Evolutionary conservation across 2,888 invertebrate species (phyloP), one percentile per base, ranked within the genome.

Genomic region (Abrostola triplasia): DNA sequence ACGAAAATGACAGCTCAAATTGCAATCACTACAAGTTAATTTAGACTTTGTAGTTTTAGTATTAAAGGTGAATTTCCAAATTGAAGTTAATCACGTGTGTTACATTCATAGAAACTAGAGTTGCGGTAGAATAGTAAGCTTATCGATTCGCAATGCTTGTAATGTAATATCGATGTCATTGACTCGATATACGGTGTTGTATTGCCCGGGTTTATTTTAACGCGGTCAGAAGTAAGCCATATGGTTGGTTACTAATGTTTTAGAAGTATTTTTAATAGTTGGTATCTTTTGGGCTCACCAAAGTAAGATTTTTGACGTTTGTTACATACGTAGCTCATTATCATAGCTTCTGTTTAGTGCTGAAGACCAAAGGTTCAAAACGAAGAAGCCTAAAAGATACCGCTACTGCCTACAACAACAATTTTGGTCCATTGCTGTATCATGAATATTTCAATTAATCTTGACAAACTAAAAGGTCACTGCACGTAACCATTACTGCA

Each of bases 161-260:
- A 87, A 88, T 71, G 69, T 77, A 81, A 87, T 87, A 88, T 86
- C 77, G 84, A 83, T 87, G 88, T 88, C 88, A 89, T 85, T 89
- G 88, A 86, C 88, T 87, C 83, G 70, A 66, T 64, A 79, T 67
- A 76, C 70, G 70, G 82, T 79, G 76, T 84, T 72, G 66, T 59
- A 64, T 84, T 81, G 71, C 82, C 69, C 44, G 60, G 53, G 53
- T 70, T 76, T 70, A 75, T 77, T 57, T 73, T 72, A 44, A 59
- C 44, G 49, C 55, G 35, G 38, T 67, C 36, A 64, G 59, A 67
- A 5, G 24, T 50, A 40, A 40, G 55, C 37, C 44, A 38, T 49
- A 47, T 40, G 49, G 49, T 49, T 24, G 40, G 35, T 48, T 11
- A 7, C 35, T 24, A 24, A 24, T 24, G 24, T 24, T 24, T 24